Conservation (phyloP, 1,140 invertebrate species). For the Pseudomyrmex concolor region DNA sequence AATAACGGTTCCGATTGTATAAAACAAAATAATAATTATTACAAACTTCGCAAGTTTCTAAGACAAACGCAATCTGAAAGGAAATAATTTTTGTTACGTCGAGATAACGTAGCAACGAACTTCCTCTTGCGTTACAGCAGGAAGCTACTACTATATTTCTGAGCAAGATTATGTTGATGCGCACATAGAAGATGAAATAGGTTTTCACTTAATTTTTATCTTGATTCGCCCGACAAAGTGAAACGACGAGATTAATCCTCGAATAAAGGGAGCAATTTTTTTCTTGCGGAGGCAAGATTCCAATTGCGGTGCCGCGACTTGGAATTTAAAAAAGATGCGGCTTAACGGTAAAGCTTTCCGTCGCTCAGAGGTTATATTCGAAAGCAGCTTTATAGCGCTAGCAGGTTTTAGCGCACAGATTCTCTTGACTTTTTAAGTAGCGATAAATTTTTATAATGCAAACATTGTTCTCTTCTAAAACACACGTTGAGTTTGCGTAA, state of each 20-base stretch:
- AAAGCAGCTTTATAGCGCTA: no score
- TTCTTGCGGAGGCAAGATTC: background rate
- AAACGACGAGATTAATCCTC: background rate
- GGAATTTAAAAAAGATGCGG: background rate
- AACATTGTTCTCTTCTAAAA: background rate
- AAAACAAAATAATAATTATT: no score
- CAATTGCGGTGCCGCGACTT: background rate
- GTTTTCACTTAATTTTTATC: slow-evolving; percentile 10
- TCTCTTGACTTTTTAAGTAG: background rate
- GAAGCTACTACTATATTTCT: background rate
- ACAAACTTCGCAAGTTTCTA: no score
- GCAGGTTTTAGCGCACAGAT: background rate
- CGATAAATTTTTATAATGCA: slow-evolving; percentile 13
- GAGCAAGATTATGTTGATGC: no score
- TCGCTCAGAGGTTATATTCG: no score
- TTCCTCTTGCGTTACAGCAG: background rate
- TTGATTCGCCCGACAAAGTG: background rate
- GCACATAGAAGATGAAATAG: background rate
- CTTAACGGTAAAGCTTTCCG: background rate
- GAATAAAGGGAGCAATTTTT: background rate
- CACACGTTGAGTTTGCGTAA: no score
- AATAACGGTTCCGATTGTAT: background rate
- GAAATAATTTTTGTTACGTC: no score
- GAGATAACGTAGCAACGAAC: no score
- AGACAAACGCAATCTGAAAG: no score